A percentile compares a stretch with the other conserved stretches of the same genome.
Evolutionary conservation across 1,140 invertebrate species (phyloP).

Genomic region (Drosophila subpulchrella): DNA sequence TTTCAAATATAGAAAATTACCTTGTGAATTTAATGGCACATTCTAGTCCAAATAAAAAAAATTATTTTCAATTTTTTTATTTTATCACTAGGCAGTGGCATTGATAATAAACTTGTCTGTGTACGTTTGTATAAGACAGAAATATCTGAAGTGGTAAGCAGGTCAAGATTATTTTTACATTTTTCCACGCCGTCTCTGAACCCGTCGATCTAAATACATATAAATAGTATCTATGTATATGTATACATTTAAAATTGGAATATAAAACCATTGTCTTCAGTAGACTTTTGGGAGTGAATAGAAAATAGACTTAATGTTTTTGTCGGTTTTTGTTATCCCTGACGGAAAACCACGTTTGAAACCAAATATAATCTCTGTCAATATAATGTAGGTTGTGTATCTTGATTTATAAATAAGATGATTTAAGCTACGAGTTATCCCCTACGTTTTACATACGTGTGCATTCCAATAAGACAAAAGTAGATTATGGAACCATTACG

Average conservation of each 20-base stretch:
- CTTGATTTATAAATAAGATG: too few species aligned
- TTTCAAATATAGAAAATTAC: too few species aligned
- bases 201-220: conserved; percentile 4
- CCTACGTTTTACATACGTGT: too few species aligned
- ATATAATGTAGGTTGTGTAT: too few species aligned
- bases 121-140: conserved; percentile 12
- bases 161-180: conserved; percentile 24
- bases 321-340: background rate
- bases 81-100: conserved; percentile 18
- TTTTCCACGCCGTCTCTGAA: conserved; percentile 5
- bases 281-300: background rate
- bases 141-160: conserved; percentile 26
- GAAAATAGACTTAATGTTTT: conserved; percentile 8
- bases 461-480: background rate
- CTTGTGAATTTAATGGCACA: background rate
- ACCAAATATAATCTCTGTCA: too few species aligned
- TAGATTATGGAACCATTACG: background rate
- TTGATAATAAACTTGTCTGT: conserved; percentile 24
- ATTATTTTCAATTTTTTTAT: conserved; percentile 11
- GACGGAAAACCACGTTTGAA: too few species aligned
- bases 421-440: too few species aligned
- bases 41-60: background rate
- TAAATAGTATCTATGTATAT: background rate
- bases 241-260: conserved; percentile 10
- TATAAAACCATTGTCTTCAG: conserved; percentile 9